Evolutionary conservation across 2,888 invertebrate species (phyloP).

Genomic region (Chymomyza amoena): DNA sequence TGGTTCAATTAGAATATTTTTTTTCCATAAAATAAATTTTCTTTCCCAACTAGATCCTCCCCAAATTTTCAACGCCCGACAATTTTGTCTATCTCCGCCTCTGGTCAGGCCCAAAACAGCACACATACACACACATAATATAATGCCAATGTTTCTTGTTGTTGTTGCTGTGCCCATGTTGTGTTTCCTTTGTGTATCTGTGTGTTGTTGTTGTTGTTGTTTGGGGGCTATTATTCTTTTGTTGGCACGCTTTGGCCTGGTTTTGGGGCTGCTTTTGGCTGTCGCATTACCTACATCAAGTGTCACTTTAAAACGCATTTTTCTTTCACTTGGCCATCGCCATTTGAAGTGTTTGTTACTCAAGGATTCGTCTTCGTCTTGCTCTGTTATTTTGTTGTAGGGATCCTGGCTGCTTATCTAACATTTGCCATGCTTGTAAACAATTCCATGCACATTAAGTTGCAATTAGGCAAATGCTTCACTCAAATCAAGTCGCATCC

Average conservation of each 20-base stretch:
- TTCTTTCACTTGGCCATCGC: slow-evolving; percentile 42
- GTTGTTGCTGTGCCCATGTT: background rate
- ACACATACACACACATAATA: background rate
- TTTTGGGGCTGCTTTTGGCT: slow-evolving; percentile 49
- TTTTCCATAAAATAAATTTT: too few species aligned
- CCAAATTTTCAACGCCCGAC: background rate
- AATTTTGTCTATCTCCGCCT: background rate
- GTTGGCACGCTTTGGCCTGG: slow-evolving; percentile 33
- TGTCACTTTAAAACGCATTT: slow-evolving; percentile 73
- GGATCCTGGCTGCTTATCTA: slow-evolving; percentile 57
- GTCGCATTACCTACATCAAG: slow-evolving; percentile 69
- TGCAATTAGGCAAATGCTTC: slow-evolving; percentile 57
- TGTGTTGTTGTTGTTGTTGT: background rate
- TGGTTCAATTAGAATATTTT: too few species aligned
- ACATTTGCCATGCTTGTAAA: slow-evolving; percentile 51
- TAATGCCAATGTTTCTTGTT: background rate
- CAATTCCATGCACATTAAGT: slow-evolving; percentile 69
- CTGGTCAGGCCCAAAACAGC: background rate
- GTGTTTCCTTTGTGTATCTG: slow-evolving; percentile 28
- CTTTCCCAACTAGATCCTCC: too few species aligned
- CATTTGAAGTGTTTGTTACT: slow-evolving; percentile 55
- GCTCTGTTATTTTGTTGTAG: slow-evolving; percentile 33
- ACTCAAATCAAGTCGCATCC: background rate
- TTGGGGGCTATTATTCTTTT: slow-evolving; percentile 34
- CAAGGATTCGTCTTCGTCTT: background rate